Evolutionary conservation across 2,113 vertebrate genomes (phyloP), one percentile per base, ranked within the genome.

Genomic region (Chrysochloris asiatica): DNA sequence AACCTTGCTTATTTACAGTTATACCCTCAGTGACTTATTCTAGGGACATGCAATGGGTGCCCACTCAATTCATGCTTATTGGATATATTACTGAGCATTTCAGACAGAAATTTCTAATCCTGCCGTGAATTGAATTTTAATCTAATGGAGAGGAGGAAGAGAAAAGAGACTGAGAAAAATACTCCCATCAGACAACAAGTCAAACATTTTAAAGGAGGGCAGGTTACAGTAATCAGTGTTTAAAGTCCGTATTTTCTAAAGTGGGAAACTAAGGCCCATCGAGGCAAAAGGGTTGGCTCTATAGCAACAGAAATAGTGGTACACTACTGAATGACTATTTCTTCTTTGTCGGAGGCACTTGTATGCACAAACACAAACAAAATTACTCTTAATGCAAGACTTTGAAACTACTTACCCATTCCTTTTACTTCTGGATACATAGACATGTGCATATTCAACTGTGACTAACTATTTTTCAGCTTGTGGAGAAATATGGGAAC

Each of bases 401-500:
- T 45, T 38, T 52, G 45, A 22, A 81, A 3, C 47, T 52, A 41
- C 28, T 67, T 1, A 73, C 8, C 45, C 48, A 41, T 2, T 11
- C 3, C 75, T 4, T 41, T 48, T 6, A 12, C 80, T 38, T 22
- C 12, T 8, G 2, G 17, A 67, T 11, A 88, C 8, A 26, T 4
- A 56, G 13, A 72, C 8, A 9, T 24, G 6, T 16, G 10, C 28
- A 5, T 30, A 21, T 77, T 95, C n/a, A 94, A 17, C 22, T 92
- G 5, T 90, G 16, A 50, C 71, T 47, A 56, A 50, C 61, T 95
- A 0, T 95, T 93, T 89, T 92, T 13, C 95, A 99, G 99, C 45
- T 98, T 0, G 95, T 17, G 78, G 92, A 98, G 79, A 97, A 95
- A 89, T 98, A 98, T 0, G 98, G 98, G 73, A 97, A 98, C 8